phyloP scores from a whole-genome alignment of 2,888 invertebrate genomes.

The Macrostomum cliftonense region DNA sequence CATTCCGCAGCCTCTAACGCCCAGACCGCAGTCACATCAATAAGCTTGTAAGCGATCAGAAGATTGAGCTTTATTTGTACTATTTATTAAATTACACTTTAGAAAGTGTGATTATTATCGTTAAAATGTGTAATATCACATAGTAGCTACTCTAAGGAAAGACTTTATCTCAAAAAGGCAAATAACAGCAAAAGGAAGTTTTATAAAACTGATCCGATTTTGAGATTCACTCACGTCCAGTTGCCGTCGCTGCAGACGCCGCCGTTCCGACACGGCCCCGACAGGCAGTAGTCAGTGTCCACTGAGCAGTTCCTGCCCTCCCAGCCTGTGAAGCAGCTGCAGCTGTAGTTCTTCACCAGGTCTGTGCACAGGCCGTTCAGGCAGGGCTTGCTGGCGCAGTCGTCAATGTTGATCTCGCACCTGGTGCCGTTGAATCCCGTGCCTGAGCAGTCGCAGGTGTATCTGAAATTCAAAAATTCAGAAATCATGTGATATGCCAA shows the following conservation, averaged over 20 bases:
- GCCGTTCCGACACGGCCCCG: constrained; percentile 49
- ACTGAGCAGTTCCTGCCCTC: constrained; percentile 20
- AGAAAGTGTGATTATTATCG: too few species aligned
- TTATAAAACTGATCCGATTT: too few species aligned
- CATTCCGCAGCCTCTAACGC: too few species aligned
- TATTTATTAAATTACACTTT: too few species aligned
- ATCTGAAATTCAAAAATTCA: constrained; percentile 19
- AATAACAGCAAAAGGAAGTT: too few species aligned
- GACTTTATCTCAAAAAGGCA: too few species aligned
- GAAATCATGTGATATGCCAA: constrained; percentile 1
- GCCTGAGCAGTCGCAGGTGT: constrained; percentile 21
- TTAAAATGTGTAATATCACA: too few species aligned
- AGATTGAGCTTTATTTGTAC: too few species aligned
- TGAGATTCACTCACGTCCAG: constrained; percentile 18
- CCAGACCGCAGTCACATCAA: too few species aligned
- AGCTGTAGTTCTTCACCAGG: constrained; percentile 6
- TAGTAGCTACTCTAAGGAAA: too few species aligned
- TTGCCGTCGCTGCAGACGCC: constrained; percentile 40
- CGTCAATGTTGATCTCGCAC: constrained; percentile 56
- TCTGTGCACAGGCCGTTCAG: constrained; percentile 16
- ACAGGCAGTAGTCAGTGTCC: constrained; percentile 12
- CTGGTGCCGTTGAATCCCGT: constrained; percentile 47
- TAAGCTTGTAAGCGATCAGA: too few species aligned
- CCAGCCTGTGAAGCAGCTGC: constrained; percentile 46
- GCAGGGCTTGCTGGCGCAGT: constrained; percentile 54